Conservation (phyloP, 2,888 invertebrate species). For the Cepaea hortensis region DNA sequence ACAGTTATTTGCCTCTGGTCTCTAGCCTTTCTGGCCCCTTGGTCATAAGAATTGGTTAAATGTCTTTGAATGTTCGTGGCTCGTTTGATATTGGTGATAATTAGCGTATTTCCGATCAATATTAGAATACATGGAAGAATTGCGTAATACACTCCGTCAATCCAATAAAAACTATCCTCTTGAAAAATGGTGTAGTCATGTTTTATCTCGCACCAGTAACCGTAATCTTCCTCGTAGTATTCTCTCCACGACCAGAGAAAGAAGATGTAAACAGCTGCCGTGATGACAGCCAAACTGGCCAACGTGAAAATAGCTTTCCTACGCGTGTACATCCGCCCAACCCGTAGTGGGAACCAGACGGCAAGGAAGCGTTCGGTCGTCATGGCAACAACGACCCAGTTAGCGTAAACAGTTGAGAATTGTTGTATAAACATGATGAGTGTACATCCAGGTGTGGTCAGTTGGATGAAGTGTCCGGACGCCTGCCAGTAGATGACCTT, state of each 20-base stretch:
- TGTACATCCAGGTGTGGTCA: slow-evolving; percentile 56
- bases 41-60: slow-evolving; percentile 56
- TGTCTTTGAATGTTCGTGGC: slow-evolving; percentile 49
- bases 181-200: slow-evolving; percentile 42
- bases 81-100: slow-evolving; percentile 59
- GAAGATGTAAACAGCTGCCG: slow-evolving; percentile 40
- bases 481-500: slow-evolving; percentile 33
- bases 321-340: slow-evolving; percentile 55
- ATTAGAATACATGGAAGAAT: slow-evolving; percentile 63
- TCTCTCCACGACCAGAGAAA: slow-evolving; percentile 46
- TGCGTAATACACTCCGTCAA: slow-evolving; percentile 62
- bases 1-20: slow-evolving; percentile 67
- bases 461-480: not conserved
- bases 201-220: slow-evolving; percentile 24
- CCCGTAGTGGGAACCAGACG: slow-evolving; percentile 67
- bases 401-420: slow-evolving; percentile 63
- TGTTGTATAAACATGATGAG: slow-evolving; percentile 61
- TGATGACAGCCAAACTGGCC: slow-evolving; percentile 54
- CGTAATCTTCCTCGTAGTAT: slow-evolving; percentile 20
- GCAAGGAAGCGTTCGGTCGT: slow-evolving; percentile 69
- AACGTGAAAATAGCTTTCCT: slow-evolving; percentile 52
- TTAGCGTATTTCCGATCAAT: slow-evolving; percentile 63
- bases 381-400: slow-evolving; percentile 72
- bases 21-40: slow-evolving; percentile 55
- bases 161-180: slow-evolving; percentile 64